Base-by-base conservation (phyloP, 2,888 invertebrate genomes). In the Habroteleia sp. region DNA sequence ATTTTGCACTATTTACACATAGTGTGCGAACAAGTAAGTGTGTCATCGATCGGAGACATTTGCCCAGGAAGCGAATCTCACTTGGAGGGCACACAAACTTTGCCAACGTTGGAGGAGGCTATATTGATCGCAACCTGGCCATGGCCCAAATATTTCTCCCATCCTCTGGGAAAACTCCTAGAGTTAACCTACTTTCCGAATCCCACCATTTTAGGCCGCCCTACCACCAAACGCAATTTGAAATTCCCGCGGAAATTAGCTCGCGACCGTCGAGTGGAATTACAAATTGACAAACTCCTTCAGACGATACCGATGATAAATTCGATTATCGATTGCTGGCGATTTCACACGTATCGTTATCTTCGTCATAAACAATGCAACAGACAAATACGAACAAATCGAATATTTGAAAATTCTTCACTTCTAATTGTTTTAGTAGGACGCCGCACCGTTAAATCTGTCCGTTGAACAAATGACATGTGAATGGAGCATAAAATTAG, bases 111-210 rank as follows among this genome's bases (percentile, higher is more conserved):
- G 41, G 52, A 58, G 58, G 60, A 62, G 58, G 74, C 77, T 74
- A 72, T 74, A 77, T 77, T 84, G 85, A 87, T 86, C 85, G 84
- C 82, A 81, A 85, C 83, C 83, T 85, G 86, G 84, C 85, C 85
- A 84, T 86, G 87, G 85, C 84, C 87, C 82, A 86, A 88, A 88
- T 87, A 87, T 83, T 82, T 81, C 79, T 80, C 82, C 79, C 81
- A 83, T 86, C 84, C 84, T 85, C 84, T 80, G 82, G 84, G 85
- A 86, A 79, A 80, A 62, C 79, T 82, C 82, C 83, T 79, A 82
- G 83, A 83, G 83, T 82, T 82, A 84, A 85, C 83, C 86, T 81
- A 87, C 83, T 85, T 87, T 79, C 14, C 33, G 50, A 3, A 27
- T 13, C 27, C 13, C 5, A 33, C 63, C 54, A 20, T 13, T 27